Evolutionary conservation across 2,888 invertebrate species (phyloP), one percentile per base, ranked within the genome.

Genomic region (Sialis fuliginosa): DNA sequence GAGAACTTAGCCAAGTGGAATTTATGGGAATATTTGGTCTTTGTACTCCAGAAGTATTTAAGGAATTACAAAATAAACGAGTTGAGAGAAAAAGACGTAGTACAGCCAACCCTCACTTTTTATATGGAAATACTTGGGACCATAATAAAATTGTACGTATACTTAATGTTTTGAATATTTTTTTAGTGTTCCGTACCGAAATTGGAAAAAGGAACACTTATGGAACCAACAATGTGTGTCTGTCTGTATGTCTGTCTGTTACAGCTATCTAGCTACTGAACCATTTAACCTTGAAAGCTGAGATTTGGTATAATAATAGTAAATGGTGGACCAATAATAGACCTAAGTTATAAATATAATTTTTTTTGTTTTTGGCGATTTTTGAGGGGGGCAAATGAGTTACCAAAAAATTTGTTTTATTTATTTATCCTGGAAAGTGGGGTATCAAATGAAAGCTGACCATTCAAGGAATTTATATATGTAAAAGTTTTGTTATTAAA

Each of bases 101-200:
- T 49, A 72, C 71, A 6, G 71, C 71, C 2, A 71, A 71, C 58
- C 70, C 71, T 1, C 71, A 72, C 51, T 73, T 71, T 55, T 60
- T 72, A 13, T 72, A 72, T 58, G 67, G 68, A 31, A 67, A 60
- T 47, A 34, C 39, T 42, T 46, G 46, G 46, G 46, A 46, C 8
- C 31, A 42, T 42, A 46, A 35, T 46, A 46, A 46, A 46, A 42
- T 46, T 6, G 46, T 46, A 46, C 12, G 46, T 46, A 7, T 43
- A 33, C n/a, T 4, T 30, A 10, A n/a, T 35, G 35, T 35, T 9
- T n/a, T 9, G 35, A 35, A n/a, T 22, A 22, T 22, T 22, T 22
- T 22, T 22, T 22, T 22, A 22, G 22, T 22, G 22, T 22, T 22
- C 22, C 22, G 22, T 22, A 22, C 22, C 22, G 22, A 22, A 22